phyloP scores from a whole-genome alignment of 2,113 vertebrate genomes.

The Pleuronectes platessa region DNA sequence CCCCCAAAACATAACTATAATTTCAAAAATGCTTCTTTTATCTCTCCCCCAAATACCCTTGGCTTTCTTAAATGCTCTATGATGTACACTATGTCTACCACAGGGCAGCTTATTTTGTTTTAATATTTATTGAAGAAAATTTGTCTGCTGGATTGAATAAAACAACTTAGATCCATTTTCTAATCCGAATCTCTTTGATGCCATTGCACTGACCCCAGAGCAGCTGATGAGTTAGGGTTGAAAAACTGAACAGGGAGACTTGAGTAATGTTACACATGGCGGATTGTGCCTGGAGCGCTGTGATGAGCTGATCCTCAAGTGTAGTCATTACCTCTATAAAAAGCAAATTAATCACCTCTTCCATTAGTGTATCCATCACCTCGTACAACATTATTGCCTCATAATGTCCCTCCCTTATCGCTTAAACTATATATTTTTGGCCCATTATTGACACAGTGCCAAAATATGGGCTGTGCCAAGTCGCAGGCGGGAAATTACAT shows the following conservation, averaged over 20 bases:
- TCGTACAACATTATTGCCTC: conserved; percentile 12
- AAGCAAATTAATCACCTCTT: conserved; percentile 46
- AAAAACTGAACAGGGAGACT: too few relatives aligned
- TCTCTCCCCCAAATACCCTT: conserved; percentile 27
- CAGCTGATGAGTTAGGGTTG: too few relatives aligned
- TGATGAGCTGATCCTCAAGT: neutral
- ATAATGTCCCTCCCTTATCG: conserved; percentile 8
- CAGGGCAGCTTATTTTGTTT: conserved; percentile 35
- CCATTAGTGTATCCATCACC: conserved; percentile 55
- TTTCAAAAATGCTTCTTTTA: conserved; percentile 54
- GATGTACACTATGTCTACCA: conserved; percentile 24
- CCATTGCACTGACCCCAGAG: too few relatives aligned
- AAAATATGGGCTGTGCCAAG: neutral
- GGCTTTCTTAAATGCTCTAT: conserved; percentile 24
- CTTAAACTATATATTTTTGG: conserved; percentile 20
- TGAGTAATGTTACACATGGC: neutral
- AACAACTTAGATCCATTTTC: conserved; percentile 37
- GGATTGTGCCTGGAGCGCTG: neutral
- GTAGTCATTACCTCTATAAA: conserved; percentile 20
- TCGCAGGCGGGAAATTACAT: conserved; percentile 26
- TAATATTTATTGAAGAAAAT: conserved; percentile 33
- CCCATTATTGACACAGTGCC: neutral
- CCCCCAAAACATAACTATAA: conserved; percentile 17
- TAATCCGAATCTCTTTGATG: conserved; percentile 48
- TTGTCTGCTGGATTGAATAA: conserved; percentile 35